Conservation (phyloP, 2,113 vertebrate species). For the Salvelinus fontinalis region DNA sequence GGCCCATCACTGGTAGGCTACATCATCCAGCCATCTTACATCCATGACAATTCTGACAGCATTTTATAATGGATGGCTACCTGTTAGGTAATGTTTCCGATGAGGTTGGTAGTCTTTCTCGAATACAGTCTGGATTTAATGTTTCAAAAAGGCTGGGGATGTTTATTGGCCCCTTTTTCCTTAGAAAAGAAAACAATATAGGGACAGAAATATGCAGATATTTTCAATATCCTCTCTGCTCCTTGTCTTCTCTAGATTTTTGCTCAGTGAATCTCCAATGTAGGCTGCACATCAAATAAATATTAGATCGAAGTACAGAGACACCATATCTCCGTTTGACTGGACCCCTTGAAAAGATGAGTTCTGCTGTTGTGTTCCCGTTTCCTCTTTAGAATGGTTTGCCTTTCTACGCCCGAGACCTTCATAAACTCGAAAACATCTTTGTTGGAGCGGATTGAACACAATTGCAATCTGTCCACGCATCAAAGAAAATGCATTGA, state of each 20-base stretch:
- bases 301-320: constrained; percentile 56
- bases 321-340: constrained; percentile 59
- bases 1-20: constrained; percentile 35
- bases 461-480: constrained; percentile 25
- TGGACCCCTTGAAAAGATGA: constrained; percentile 55
- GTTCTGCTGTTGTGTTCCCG: constrained; percentile 44
- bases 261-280: constrained; percentile 6
- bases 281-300: constrained; percentile 54
- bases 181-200: constrained; percentile 15
- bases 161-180: constrained; percentile 32
- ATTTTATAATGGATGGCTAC: constrained; percentile 64
- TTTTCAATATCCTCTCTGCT: constrained; percentile 37
- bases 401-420: constrained; percentile 37
- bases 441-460: constrained; percentile 26
- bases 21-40: constrained; percentile 53
- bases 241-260: constrained; percentile 51
- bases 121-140: constrained; percentile 25
- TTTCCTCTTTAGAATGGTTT: constrained; percentile 39
- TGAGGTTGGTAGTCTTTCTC: constrained; percentile 32
- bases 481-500: constrained; percentile 52
- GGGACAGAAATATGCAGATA: constrained; percentile 19
- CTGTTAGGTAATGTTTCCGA: constrained; percentile 71
- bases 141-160: constrained; percentile 26
- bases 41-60: constrained; percentile 35
- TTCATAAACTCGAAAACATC: constrained; percentile 40